Conservation (phyloP, 1,140 invertebrate genomes). For the Patella vulgata region DNA sequence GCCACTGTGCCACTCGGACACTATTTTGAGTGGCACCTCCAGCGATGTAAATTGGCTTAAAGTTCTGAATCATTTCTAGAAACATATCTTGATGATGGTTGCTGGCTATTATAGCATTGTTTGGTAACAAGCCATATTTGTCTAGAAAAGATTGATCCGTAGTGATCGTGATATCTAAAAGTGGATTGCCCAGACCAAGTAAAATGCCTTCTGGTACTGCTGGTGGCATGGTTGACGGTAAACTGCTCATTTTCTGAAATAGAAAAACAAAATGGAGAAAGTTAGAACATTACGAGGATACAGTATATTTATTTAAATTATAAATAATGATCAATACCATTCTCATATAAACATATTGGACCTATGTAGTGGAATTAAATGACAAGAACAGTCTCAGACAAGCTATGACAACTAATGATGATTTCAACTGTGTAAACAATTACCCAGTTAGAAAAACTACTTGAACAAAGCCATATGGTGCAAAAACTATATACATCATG, state of each 20-base stretch:
- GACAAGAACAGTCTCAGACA: no score
- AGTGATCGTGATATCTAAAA: slow-evolving; percentile 91
- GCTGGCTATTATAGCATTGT: slow-evolving; percentile 94
- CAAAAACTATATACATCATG: no score
- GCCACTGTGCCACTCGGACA: slow-evolving; percentile 92
- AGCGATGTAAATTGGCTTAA: slow-evolving; percentile 88
- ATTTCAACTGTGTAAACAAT: no score
- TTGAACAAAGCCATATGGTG: no score
- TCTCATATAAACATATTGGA: no score
- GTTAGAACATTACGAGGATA: slow-evolving; percentile 15
- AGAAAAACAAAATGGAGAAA: no score
- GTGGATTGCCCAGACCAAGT: slow-evolving; percentile 94
- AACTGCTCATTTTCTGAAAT: slow-evolving; percentile 2
- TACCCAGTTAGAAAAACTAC: no score
- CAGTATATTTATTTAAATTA: background rate
- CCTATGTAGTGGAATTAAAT: no score
- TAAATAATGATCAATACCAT: background rate
- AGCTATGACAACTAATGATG: no score
- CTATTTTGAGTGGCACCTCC: slow-evolving; percentile 97
- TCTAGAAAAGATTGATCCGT: slow-evolving; percentile 82
- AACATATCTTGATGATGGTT: slow-evolving; percentile 76
- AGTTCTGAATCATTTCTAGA: slow-evolving; percentile 49
- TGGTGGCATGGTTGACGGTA: slow-evolving; percentile 10
- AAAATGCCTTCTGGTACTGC: slow-evolving; percentile 71
- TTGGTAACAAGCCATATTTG: slow-evolving; percentile 86